These are phyloP conservation scores for Pachyseris speciosa DNA, from an alignment of 64 coral and sea anemone species.

Conservation along the genomic window DNA sequence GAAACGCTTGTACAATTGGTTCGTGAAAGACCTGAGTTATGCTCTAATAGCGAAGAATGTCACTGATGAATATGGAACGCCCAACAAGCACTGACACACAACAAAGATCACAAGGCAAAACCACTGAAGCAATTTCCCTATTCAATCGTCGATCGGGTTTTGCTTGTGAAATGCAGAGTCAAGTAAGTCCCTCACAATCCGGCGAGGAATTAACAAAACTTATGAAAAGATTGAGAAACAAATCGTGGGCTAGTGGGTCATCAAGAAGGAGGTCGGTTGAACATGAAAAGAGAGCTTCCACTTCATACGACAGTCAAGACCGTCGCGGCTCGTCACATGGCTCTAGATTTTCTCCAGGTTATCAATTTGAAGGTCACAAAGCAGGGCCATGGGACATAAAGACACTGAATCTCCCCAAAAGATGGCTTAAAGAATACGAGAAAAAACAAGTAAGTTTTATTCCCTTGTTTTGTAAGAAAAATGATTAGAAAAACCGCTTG, in stretches of 20 bases:
- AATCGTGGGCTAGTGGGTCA: background rate
- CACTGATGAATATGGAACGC: constrained; percentile 1
- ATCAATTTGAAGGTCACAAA: background rate
- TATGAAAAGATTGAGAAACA: background rate
- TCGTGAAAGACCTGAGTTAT: background rate
- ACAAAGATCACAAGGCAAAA: background rate
- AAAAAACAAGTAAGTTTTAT: constrained; percentile 4
- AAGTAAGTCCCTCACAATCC: background rate
- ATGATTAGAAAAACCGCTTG: too few species aligned
- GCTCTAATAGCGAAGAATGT: background rate
- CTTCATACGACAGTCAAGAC: background rate
- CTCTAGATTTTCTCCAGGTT: background rate
- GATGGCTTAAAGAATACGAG: constrained; percentile 29
- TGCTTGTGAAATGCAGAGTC: background rate
- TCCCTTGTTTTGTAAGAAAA: background rate
- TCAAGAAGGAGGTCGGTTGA: background rate
- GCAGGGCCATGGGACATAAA: background rate
- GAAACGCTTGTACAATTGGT: background rate
- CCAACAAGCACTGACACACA: background rate
- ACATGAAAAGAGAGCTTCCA: background rate
- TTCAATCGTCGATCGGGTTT: background rate
- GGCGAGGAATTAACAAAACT: background rate
- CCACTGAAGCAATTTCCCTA: background rate
- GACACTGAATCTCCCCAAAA: background rate
- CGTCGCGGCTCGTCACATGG: background rate